These are phyloP conservation scores for Drosophila biarmipes DNA, from an alignment of 1,140 invertebrate genomes.

Conservation along the genomic window DNA sequence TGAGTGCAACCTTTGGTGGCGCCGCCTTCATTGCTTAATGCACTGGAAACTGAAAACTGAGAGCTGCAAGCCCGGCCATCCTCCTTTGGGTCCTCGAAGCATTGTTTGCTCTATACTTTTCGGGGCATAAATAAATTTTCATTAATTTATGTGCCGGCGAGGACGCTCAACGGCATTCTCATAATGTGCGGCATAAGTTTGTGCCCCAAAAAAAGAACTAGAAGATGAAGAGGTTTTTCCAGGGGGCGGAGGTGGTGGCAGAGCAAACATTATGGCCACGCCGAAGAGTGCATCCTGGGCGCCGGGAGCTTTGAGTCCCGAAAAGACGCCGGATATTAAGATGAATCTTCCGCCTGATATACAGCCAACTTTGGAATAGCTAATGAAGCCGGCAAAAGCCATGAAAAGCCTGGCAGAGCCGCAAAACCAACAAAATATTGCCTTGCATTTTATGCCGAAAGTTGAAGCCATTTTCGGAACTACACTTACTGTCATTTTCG, in stretches of 20 bases:
- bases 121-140: constrained; percentile 76
- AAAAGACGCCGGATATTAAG: constrained; percentile 41
- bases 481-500: background rate
- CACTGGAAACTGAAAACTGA: constrained; percentile 39
- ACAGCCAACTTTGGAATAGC: constrained; percentile 60
- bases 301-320: constrained; percentile 6
- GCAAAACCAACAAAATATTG: constrained; percentile 20
- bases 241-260: background rate
- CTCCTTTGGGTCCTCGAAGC: constrained; percentile 1
- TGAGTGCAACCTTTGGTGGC: constrained; percentile 44
- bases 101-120: constrained; percentile 62
- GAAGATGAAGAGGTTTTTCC: constrained; percentile 17
- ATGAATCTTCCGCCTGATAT: constrained; percentile 65
- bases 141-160: constrained; percentile 73
- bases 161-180: constrained; percentile 47
- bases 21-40: constrained; percentile 55
- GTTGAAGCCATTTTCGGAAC: background rate
- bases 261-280: constrained; percentile 44
- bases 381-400: constrained; percentile 62
- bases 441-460: constrained; percentile 12
- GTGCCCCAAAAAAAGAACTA: constrained; percentile 31
- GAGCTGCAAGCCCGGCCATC: background rate
- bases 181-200: constrained; percentile 73
- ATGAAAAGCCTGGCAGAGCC: background rate
- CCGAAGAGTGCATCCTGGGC: constrained; percentile 3